phyloP scores from a whole-genome alignment of 2,888 invertebrate species.

The Microdon myrmicae region DNA sequence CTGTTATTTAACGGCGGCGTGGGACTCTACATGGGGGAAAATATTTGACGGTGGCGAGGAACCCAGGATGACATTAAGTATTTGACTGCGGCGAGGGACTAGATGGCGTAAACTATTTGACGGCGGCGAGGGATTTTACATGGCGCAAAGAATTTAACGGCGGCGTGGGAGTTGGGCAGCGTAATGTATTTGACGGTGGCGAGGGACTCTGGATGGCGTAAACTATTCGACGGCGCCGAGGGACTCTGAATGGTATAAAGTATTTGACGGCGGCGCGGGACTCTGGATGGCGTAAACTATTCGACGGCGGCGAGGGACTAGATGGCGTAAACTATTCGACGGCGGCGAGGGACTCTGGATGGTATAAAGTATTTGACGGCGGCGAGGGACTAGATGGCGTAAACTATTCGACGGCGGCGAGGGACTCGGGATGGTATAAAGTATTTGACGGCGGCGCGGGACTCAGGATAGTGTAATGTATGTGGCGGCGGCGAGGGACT shows the following conservation, averaged over 20 bases:
- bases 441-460: slow-evolving; percentile 28
- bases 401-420: slow-evolving; percentile 25
- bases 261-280: slow-evolving; percentile 28
- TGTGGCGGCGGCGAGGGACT: slow-evolving; percentile 6
- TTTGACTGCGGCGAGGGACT: too few relatives aligned
- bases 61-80: too few relatives aligned
- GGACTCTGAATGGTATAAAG: neutral
- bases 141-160: neutral
- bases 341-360: slow-evolving; percentile 15
- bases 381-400: slow-evolving; percentile 32
- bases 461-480: too few relatives aligned
- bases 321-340: neutral
- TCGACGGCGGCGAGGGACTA: slow-evolving; percentile 6
- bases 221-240: slow-evolving; percentile 27
- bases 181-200: slow-evolving; percentile 21
- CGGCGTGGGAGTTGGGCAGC: slow-evolving; percentile 3
- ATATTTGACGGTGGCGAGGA: too few relatives aligned
- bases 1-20: too few relatives aligned
- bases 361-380: slow-evolving; percentile 10
- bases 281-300: too few relatives aligned
- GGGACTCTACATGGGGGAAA: too few relatives aligned
- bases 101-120: too few relatives aligned
- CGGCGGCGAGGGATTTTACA: slow-evolving; percentile 16
- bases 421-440: slow-evolving; percentile 3
- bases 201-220: slow-evolving; percentile 28